Base-by-base conservation (phyloP, 2,113 vertebrate genomes). In the Nycticorax nycticorax region DNA sequence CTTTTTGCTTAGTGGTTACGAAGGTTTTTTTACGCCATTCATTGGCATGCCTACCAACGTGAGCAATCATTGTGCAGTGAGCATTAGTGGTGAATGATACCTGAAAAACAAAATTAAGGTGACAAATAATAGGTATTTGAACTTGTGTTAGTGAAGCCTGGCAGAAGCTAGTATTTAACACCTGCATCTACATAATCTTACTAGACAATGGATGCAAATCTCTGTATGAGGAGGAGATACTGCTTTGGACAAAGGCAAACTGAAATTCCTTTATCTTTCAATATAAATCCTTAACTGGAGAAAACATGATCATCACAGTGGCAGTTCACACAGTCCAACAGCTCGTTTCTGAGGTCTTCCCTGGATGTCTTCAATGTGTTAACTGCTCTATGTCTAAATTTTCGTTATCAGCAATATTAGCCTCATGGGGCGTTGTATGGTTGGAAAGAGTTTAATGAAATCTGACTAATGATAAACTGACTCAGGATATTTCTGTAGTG, bases 361-460 rank as follows among this genome's bases (percentile, higher is more conserved):
- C 39, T 72, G 28, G 39, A 8, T 0, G 0, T 28, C 32, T 66
- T 72, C 39, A 32, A 0, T 35, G 50, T 33, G 6, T n/a, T 72
- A 68, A 37, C 22, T 73, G 33, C 74, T 68, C 5, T 32, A 13
- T 56, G 20, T 47, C 52, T 80, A 20, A 26, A 8, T 62, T 55
- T 30, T 55, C 0, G 0, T 68, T 55, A 10, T 66, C 28, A 57
- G 28, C 32, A 62, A 3, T n/a, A 26, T 37, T 77, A 57, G 26
- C 50, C 43, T 52, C 15, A 2, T 16, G 41, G 12, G 50, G 3
- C 18, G 80, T 32, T 73, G 41, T 37, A 57, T 21, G 14, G 8
- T 62, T 78, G 68, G 48, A 56, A 89, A 0, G 1, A 60, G 15
- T 73, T 91, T 79, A 76, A 26, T 64, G 53, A 72, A 85, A 81